Evolutionary conservation across 2,113 vertebrate genomes (phyloP).

Genomic region (Rhynchomys soricoides): DNA sequence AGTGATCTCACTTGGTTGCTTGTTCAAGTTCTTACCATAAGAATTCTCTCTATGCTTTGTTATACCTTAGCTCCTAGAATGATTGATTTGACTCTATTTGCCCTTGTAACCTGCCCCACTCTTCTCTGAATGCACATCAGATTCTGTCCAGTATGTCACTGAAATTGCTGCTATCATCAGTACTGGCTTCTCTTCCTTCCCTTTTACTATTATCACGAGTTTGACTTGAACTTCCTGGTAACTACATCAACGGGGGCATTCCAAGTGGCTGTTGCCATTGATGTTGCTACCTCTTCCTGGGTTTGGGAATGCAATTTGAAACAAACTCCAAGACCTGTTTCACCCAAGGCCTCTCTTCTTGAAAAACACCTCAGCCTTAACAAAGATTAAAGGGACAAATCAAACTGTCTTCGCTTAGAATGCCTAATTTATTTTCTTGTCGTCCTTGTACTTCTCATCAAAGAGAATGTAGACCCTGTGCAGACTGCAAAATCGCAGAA

Average conservation of each 20-base stretch:
- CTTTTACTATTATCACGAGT: neutral
- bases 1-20: neutral
- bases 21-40: neutral
- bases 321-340: neutral
- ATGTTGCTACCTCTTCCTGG: neutral
- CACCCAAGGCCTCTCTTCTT: neutral
- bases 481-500: neutral
- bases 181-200: neutral
- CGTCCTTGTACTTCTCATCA: neutral
- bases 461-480: neutral
- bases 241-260: neutral
- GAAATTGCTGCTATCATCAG: neutral
- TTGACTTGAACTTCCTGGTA: neutral
- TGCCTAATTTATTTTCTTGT: neutral
- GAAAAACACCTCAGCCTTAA: neutral
- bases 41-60: neutral
- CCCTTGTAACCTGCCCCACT: neutral
- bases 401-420: neutral
- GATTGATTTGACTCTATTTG: neutral
- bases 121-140: neutral
- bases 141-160: neutral
- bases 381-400: slow-evolving; percentile 14
- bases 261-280: too few relatives aligned
- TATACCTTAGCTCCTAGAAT: neutral
- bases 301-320: slow-evolving; percentile 13